Conservation (phyloP, 1,140 invertebrate species). For the Drosophila rufa region DNA sequence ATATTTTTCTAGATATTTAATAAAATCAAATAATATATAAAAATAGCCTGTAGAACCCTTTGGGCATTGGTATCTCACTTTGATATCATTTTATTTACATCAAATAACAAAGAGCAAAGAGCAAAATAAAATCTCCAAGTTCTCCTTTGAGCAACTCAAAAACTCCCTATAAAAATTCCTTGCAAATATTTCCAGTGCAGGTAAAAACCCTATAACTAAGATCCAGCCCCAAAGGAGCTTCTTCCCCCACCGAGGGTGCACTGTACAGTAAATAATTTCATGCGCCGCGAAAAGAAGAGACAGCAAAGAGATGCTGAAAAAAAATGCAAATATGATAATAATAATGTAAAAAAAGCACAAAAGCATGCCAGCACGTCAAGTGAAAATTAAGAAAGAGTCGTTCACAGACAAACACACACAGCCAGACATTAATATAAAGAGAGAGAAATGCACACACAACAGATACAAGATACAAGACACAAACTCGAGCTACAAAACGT, state of each 20-base stretch:
- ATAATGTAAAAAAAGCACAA: constrained; percentile 70
- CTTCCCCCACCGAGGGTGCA: constrained; percentile 31
- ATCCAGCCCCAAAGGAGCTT: constrained; percentile 17
- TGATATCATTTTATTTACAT: no score
- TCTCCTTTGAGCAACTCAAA: no score
- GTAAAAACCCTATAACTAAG: constrained; percentile 6
- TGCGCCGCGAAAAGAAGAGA: constrained; percentile 18
- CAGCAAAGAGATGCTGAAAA: constrained; percentile 22
- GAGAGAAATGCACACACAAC: constrained; percentile 30
- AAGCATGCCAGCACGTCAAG: constrained; percentile 74
- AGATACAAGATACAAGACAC: not conserved
- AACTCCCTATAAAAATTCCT: not conserved
- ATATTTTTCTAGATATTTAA: not conserved
- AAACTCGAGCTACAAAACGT: constrained; percentile 7
- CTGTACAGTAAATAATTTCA: constrained; percentile 48
- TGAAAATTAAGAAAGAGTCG: constrained; percentile 76
- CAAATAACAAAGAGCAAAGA: no score
- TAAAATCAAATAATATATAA: no score
- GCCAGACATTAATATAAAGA: not conserved
- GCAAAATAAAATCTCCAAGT: no score
- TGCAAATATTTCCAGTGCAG: not conserved
- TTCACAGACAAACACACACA: constrained; percentile 10
- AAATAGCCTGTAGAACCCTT: no score
- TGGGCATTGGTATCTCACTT: no score
- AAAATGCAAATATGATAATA: constrained; percentile 81